Evolutionary conservation across 2,888 invertebrate species (phyloP), one percentile per base, ranked within the genome.

Genomic region (Adelphocoris suturalis): DNA sequence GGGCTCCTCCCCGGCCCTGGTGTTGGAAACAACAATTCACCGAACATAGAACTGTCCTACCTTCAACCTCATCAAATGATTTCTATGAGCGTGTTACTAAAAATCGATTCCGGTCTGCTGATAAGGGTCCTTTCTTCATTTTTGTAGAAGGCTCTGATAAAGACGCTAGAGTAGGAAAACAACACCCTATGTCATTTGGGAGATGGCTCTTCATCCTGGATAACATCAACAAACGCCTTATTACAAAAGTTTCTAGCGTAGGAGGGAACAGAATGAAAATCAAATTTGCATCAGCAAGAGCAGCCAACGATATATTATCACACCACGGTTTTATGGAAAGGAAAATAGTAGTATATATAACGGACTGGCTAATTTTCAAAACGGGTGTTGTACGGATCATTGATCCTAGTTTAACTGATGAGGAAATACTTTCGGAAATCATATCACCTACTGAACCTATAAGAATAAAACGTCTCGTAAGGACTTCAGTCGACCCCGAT

Each of bases 201-300:
- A 81, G 52, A 46, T 81, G 81, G 81, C 81, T 81, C 4, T 81
- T 48, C n/a, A 76, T 13, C 16, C 23, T 23, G 9, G 19, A 46
- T 48, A 81, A 81, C 19, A 81, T 48, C 7, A 48, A 81, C 47
- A 81, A 81, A 81, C 81, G n/a, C 46, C 23, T 7, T 28, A 46
- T 81, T 11, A 81, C 81, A 47, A 46, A 81, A 13, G 37, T 81
- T 47, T 27, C 81, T 3, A 46, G 19, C 23, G n/a, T 48, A 28
- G 81, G 81, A 28, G 47, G 81, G n/a, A 81, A 81, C 81, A 13
- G 81, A 13, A 81, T 81, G 19, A 81, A 48, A n/a, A n/a, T 81
- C 81, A 47, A 81, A 48, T 28, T 46, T 27, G 19, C 81, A 28
- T 48, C 81, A 14, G 81, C 81, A 13, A 46, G 23, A 46, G 81